Evolutionary conservation across 2,797 vertebrate species (phyloP).

Genomic region (Tragopan temminckii): DNA sequence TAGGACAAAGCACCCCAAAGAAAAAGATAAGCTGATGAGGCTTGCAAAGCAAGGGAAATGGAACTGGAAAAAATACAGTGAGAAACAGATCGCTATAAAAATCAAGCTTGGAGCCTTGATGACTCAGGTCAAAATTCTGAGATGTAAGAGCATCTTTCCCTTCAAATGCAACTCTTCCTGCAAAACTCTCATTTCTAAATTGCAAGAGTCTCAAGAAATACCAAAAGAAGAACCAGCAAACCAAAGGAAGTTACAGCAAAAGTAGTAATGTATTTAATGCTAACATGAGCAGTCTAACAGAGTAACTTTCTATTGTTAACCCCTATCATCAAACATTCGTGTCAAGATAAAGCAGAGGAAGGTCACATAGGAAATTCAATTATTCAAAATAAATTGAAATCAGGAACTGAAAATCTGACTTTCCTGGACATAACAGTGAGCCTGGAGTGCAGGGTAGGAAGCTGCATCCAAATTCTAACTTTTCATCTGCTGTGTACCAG

Average conservation of each 20-base stretch:
- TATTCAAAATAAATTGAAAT: not conserved
- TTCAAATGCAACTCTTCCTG: not conserved
- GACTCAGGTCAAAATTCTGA: not conserved
- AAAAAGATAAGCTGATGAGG: not conserved
- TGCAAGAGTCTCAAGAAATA: not conserved
- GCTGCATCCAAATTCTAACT: not conserved
- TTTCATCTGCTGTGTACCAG: not conserved
- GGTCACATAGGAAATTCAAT: not conserved
- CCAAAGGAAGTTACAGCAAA: not conserved
- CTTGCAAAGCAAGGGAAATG: not conserved
- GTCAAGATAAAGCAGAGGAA: not conserved
- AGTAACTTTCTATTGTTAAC: not conserved
- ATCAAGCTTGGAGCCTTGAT: not conserved
- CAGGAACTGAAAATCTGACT: not conserved
- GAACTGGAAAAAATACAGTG: not conserved
- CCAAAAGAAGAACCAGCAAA: not conserved
- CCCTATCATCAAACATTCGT: accelerated
- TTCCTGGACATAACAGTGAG: not conserved
- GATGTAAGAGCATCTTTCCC: not conserved
- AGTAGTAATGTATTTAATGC: not conserved
- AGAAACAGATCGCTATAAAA: not conserved
- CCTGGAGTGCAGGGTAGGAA: not conserved
- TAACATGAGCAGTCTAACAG: no score
- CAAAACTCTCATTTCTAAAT: not conserved
- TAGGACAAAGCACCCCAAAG: not conserved